phyloP scores from a whole-genome alignment of 2,888 invertebrate genomes.

The Trichopria drosophilae region DNA sequence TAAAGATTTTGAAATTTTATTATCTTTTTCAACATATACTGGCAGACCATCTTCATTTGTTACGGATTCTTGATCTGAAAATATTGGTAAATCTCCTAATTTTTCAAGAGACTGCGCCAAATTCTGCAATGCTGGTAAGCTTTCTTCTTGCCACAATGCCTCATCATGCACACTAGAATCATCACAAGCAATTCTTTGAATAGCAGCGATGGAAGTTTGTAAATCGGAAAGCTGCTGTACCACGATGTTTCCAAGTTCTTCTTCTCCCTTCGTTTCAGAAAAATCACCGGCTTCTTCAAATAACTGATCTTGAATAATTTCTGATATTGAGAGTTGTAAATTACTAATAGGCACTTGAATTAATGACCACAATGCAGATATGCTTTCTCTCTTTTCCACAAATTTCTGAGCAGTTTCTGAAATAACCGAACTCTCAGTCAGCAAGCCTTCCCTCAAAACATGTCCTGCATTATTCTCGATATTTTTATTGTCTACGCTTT shows the following conservation, averaged over 20 bases:
- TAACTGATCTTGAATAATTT: constrained; percentile 15
- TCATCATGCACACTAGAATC: constrained; percentile 32
- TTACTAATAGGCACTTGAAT: constrained; percentile 51
- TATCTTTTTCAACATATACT: constrained; percentile 14
- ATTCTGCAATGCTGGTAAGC: constrained; percentile 37
- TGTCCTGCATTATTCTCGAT: no score
- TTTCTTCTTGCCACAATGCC: constrained; percentile 34
- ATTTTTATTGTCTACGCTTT: no score
- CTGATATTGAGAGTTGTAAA: constrained; percentile 55
- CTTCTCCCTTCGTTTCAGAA: constrained; percentile 5
- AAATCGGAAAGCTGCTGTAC: constrained; percentile 34
- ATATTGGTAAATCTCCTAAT: constrained; percentile 34
- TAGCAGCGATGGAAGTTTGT: constrained; percentile 34
- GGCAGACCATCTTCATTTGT: constrained; percentile 22
- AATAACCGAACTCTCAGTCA: no score
- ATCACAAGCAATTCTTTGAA: constrained; percentile 34
- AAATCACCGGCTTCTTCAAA: constrained; percentile 16
- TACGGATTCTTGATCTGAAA: constrained; percentile 24
- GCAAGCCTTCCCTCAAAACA: no score
- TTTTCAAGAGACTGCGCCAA: constrained; percentile 36
- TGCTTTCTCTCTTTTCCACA: constrained; percentile 1
- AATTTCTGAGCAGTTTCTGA: no score
- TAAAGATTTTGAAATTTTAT: constrained; percentile 13
- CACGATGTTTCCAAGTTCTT: constrained; percentile 23
- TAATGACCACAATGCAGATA: constrained; percentile 33